Evolutionary conservation across 2,888 invertebrate genomes (phyloP), one percentile per base, ranked within the genome.

Genomic region (Pandemis cinnamomeana): DNA sequence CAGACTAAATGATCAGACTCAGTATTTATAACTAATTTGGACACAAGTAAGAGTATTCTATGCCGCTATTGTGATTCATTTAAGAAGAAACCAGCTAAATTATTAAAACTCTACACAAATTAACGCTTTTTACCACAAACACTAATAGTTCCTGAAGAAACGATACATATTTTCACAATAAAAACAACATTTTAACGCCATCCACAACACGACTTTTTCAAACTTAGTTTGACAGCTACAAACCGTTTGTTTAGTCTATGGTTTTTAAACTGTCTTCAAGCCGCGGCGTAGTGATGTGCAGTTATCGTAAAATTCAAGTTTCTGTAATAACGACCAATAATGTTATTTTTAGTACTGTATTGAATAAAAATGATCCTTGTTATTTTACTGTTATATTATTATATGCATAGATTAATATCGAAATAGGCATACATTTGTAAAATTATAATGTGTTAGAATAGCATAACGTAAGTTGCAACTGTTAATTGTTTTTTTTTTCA

Each of bases 221-320:
- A 72, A 72, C 67, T 67, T 36, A 44, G 61, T 62, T 53, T 72
- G 71, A 67, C 66, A 71, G 20, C 41, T 11, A 3, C n/a, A 7
- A n/a, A 70, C 69, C 69, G 61, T 61, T 61, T 66, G 61, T 61
- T 61, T 66, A 11, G 63, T 64, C 66, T 66, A 41, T 66, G 66
- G 66, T 13, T 53, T 53, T 51, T 10, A 41, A 27, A n/a, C 36
- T 36, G 48, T 41, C 20, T 55, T 55, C 8, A 20, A 15, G 53
- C 15, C 20, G 15, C n/a, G 55, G 55, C 20, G 20, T 55, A 55
- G 55, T 55, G 55, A 55, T 55, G 55, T 8, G 6, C 7, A 11
- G 55, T 8, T 15, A 55, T n/a, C 55, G 55, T 55, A 20, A 51
- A 51, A n/a, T 51, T 7, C 13, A n/a, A 48, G 55, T 15, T 20